Base-by-base conservation (phyloP, 2,797 vertebrate species). In the Otus scops region DNA sequence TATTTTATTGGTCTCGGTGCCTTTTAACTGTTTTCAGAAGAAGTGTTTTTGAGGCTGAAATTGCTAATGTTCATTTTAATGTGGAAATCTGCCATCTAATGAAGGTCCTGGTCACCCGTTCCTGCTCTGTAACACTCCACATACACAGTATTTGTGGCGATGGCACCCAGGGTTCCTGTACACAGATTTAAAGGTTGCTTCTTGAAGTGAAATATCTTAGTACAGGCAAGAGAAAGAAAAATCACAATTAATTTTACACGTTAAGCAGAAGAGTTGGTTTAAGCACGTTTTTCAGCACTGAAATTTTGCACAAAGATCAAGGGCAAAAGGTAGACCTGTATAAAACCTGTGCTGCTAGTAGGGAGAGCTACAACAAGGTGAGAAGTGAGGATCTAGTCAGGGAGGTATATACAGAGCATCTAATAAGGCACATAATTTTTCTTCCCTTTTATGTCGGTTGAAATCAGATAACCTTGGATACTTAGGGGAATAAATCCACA, bases 21-120 rank as follows among this genome's bases (percentile, higher is more conserved):
- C 83, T 97, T 97, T 97, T 96, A 97, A 95, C 85, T 75, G 74
- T 71, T 77, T 54, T 88, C 91, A 82, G 91, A 95, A 94, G 85
- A 95, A 84, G 47, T 12, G 53, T 9, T 91, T 89, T 96, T 95
- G 70, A 93, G 86, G 56, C 78, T 91, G 75, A 93, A 96, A 88
- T 93, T 54, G 56, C 27, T 93, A 88, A 67, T 51, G 19, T 59
- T 89, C 63, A 91, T 91, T 92, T 94, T 80, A 59, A 48, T 65
- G 61, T 63, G 65, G 76, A 95, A 88, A 43, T 85, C 5, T 47
- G 32, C 41, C 39, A 36, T 47, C 48, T 96, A 61, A 87, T 77
- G 67, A 83, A 87, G 68, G 39, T 64, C 39, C 38, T 54, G 48
- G 41, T 53, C 34, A 59, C 43, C 36, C 0, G 0, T 34, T 54